Evolutionary conservation across 2,797 vertebrate genomes (phyloP).

Genomic region (Girardinus metallicus): DNA sequence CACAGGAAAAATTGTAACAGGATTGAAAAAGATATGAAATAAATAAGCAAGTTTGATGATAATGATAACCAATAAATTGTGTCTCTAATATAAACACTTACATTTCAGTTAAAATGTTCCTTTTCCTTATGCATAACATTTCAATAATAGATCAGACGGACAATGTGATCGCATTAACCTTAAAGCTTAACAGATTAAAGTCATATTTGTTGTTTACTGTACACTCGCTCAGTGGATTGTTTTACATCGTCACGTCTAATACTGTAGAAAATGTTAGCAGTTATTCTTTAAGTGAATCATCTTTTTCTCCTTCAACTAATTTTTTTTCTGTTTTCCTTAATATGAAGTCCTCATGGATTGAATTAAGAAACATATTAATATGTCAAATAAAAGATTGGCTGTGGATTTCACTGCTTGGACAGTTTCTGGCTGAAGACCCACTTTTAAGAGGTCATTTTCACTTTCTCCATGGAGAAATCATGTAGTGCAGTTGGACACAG

Average conservation of each 20-base stretch:
- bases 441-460: not conserved
- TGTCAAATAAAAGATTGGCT: not conserved
- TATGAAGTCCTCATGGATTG: not conserved
- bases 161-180: not conserved
- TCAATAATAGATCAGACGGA: not conserved
- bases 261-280: not conserved
- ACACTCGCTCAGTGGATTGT: not conserved
- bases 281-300: not conserved
- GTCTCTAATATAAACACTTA: not conserved
- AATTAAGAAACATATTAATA: not conserved
- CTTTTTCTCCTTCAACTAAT: not conserved
- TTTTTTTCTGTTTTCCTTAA: not conserved
- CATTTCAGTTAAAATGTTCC: not conserved
- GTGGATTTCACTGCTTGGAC: not conserved
- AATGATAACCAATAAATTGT: too few species aligned
- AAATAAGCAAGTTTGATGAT: too few species aligned
- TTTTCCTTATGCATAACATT: not conserved
- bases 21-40: too few species aligned
- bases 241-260: not conserved
- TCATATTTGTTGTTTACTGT: not conserved
- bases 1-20: too few species aligned
- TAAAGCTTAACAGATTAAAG: not conserved
- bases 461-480: not conserved
- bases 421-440: not conserved
- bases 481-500: conserved; percentile 15